Conservation (phyloP, 2,888 invertebrate species). For the Deilephila porcellus region DNA sequence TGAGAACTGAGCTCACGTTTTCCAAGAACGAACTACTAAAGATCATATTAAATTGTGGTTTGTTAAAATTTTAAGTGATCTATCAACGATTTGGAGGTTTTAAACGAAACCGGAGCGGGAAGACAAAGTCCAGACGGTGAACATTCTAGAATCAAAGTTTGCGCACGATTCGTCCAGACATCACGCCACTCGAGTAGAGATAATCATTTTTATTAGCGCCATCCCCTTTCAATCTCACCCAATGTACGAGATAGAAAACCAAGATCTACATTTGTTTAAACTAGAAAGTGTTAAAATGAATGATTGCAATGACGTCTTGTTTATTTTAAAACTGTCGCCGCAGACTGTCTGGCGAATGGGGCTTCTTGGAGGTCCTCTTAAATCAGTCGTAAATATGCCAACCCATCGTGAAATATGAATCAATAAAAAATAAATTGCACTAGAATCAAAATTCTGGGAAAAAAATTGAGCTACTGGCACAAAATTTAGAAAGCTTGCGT, state of each 20-base stretch:
- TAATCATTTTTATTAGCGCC: constrained; percentile 21
- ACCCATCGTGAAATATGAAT: constrained; percentile 41
- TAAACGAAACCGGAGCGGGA: constrained; percentile 18
- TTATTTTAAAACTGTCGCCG: constrained; percentile 54
- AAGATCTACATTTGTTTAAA: constrained; percentile 23
- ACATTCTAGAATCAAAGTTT: constrained; percentile 38
- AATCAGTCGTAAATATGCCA: constrained; percentile 43
- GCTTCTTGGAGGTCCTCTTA: constrained; percentile 45
- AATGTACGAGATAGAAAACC: constrained; percentile 34
- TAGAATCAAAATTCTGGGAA: constrained; percentile 44
- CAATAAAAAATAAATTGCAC: constrained; percentile 41
- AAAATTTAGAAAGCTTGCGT: constrained; percentile 2
- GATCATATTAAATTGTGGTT: constrained; percentile 4
- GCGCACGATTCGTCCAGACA: constrained; percentile 37
- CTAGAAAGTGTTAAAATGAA: constrained; percentile 15
- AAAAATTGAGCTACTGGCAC: neutral
- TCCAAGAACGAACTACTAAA: neutral
- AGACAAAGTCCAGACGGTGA: constrained; percentile 27
- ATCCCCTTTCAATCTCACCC: constrained; percentile 35
- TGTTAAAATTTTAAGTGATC: constrained; percentile 21
- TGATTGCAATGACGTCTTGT: constrained; percentile 51
- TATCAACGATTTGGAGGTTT: constrained; percentile 19
- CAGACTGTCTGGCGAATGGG: constrained; percentile 59
- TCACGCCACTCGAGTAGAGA: constrained; percentile 5
- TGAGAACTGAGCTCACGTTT: neutral